Evolutionary conservation across 2,113 vertebrate genomes (phyloP).

Genomic region (Martes martes): DNA sequence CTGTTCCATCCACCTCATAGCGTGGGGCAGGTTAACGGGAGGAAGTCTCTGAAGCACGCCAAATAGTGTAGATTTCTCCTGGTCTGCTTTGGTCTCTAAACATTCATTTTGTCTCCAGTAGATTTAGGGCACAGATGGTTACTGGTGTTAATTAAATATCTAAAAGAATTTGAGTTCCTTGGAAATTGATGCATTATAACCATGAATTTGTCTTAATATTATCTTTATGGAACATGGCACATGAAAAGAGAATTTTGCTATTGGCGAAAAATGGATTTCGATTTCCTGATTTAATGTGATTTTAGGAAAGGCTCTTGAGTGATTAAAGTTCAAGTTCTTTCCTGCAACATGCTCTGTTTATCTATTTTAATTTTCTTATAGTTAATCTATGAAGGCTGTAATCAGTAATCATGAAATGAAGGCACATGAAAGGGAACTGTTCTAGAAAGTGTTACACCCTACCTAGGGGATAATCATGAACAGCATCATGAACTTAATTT

Average conservation of each 20-base stretch:
- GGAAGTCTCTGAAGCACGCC: background rate
- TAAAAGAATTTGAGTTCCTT: background rate
- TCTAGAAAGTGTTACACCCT: background rate
- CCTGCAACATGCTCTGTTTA: background rate
- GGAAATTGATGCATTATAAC: background rate
- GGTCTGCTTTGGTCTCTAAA: background rate
- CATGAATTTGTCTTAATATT: background rate
- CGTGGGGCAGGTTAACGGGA: background rate
- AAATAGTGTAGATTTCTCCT: background rate
- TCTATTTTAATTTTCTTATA: background rate
- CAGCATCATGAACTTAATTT: background rate
- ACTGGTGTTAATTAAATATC: conserved; percentile 14
- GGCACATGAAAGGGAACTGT: background rate
- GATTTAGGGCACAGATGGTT: background rate
- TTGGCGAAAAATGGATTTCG: background rate
- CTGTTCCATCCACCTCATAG: background rate
- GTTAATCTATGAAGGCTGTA: background rate
- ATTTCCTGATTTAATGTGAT: background rate
- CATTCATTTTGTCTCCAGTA: background rate
- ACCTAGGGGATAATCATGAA: background rate
- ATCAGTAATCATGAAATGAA: conserved; percentile 1
- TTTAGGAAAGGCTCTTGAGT: background rate
- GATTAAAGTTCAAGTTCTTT: background rate
- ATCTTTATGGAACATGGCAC: background rate
- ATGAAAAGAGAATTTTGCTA: background rate